These are phyloP conservation scores for Larimichthys crocea DNA, from an alignment of 2,113 vertebrate genomes.

Conservation along the genomic window DNA sequence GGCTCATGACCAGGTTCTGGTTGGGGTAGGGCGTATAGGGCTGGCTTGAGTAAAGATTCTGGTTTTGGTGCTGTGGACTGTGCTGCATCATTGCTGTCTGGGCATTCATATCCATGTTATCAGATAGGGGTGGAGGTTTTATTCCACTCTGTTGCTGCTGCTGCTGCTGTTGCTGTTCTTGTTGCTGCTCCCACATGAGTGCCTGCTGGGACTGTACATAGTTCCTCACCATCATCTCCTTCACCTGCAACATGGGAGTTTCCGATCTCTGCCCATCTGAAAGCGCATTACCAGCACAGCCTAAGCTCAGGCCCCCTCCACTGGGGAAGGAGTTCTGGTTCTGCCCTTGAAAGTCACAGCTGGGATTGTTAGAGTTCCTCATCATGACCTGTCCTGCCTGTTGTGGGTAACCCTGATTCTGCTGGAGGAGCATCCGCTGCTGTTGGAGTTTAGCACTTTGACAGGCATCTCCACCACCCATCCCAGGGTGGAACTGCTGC, in stretches of 20 bases:
- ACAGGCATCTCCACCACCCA: conserved; percentile 85
- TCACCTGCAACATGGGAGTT: conserved; percentile 90
- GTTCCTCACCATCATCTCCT: conserved; percentile 94
- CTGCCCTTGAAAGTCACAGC: conserved; percentile 81
- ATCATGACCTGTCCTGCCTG: conserved; percentile 72
- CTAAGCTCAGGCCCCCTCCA: conserved; percentile 75
- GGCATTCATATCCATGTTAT: conserved; percentile 78
- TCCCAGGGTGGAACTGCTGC: conserved; percentile 87
- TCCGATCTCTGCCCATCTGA: conserved; percentile 81
- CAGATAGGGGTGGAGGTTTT: conserved; percentile 69
- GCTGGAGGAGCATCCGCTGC: conserved; percentile 75
- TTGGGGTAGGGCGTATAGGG: conserved; percentile 79
- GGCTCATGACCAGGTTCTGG: conserved; percentile 82
- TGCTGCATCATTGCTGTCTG: conserved; percentile 81
- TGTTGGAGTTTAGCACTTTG: conserved; percentile 81
- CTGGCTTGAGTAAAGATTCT: conserved; percentile 77
- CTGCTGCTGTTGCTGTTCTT: conserved; percentile 81
- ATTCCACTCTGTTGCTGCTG: conserved; percentile 71
- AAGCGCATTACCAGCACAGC: conserved; percentile 71
- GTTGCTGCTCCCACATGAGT: conserved; percentile 92
- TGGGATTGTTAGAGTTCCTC: conserved; percentile 73
- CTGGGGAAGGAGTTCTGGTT: conserved; percentile 74
- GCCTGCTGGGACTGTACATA: conserved; percentile 97
- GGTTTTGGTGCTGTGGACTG: conserved; percentile 81
- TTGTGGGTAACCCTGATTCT: conserved; percentile 74